phyloP scores from a whole-genome alignment of 2,888 invertebrate species.

The Atrina japonica region DNA sequence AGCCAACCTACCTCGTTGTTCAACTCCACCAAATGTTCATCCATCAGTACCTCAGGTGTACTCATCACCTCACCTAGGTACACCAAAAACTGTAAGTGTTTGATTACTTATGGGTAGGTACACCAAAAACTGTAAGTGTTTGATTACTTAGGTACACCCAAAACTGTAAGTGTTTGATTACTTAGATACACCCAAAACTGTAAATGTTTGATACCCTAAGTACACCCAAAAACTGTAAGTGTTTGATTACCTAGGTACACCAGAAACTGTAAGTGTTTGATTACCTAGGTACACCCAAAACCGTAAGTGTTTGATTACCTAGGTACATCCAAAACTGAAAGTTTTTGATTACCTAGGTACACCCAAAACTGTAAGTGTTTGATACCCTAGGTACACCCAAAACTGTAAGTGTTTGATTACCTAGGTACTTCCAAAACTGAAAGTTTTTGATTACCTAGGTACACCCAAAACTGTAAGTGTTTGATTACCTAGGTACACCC shows the following conservation, averaged over 20 bases:
- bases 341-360: too few species aligned
- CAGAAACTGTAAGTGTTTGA: constrained; percentile 57
- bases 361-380: too few species aligned
- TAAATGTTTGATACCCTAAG: too few species aligned
- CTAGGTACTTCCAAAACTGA: constrained; percentile 59
- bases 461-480: constrained; percentile 62
- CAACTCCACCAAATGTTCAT: constrained; percentile 67
- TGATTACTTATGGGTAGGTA: constrained; percentile 28
- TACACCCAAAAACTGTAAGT: too few species aligned
- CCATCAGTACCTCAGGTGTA: constrained; percentile 65
- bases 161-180: constrained; percentile 62
- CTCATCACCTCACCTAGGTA: constrained; percentile 51
- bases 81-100: constrained; percentile 61
- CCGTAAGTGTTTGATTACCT: constrained; percentile 48
- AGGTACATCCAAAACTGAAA: constrained; percentile 61
- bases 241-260: constrained; percentile 50
- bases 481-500: too few species aligned
- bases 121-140: constrained; percentile 61
- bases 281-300: constrained; percentile 53
- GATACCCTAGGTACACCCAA: too few species aligned
- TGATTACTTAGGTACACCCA: constrained; percentile 50
- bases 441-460: constrained; percentile 48
- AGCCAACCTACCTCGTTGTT: constrained; percentile 82
- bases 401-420: too few species aligned
- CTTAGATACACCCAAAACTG: too few species aligned